A percentile compares a stretch with the other conserved stretches of the same genome.
Conservation (phyloP, 2,113 vertebrate genomes). For the Myotis davidii region DNA sequence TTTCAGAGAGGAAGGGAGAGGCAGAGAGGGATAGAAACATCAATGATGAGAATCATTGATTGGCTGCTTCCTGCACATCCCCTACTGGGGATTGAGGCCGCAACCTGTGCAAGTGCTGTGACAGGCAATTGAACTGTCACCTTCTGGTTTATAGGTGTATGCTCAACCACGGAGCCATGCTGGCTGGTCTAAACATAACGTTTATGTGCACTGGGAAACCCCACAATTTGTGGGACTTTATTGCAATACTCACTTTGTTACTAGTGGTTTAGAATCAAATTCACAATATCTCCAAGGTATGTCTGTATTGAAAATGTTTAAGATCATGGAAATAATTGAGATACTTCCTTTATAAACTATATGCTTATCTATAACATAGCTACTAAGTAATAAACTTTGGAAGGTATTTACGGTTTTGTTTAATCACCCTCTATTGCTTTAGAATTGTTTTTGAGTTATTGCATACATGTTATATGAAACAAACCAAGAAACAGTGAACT, state of each 20-base stretch:
- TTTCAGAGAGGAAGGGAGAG: no score
- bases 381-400: background rate
- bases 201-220: background rate
- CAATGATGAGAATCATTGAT: no score
- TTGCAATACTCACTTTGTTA: background rate
- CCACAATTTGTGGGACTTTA: background rate
- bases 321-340: background rate
- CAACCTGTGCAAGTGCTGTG: no score
- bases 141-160: no score
- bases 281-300: background rate
- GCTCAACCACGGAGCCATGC: no score
- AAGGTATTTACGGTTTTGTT: background rate
- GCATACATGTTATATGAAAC: background rate
- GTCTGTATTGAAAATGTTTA: background rate
- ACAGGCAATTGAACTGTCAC: no score
- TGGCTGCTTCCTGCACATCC: no score
- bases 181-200: background rate
- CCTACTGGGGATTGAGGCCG: no score
- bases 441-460: conserved; percentile 17
- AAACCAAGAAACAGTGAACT: background rate
- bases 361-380: background rate
- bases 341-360: background rate
- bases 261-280: background rate
- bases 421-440: background rate
- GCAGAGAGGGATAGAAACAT: no score